Percentiles rank a stretch among this genome's conserved stretches.
phyloP scores from a whole-genome alignment of 2,888 invertebrate species.

The Galeruca laticollis region DNA sequence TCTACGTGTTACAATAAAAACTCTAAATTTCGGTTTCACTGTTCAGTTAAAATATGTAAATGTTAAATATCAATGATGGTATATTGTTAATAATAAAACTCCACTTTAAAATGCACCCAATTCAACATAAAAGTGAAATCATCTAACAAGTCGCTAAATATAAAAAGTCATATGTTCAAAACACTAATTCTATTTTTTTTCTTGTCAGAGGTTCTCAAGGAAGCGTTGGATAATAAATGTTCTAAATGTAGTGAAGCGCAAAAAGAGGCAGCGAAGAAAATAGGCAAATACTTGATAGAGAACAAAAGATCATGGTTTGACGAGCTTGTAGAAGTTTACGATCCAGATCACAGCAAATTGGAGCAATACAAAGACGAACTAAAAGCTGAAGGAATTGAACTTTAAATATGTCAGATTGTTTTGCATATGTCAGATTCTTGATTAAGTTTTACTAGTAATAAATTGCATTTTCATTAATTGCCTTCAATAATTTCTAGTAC shows the following conservation, averaged over 20 bases:
- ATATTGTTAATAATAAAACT: too few species aligned
- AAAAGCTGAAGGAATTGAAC: conserved; percentile 61
- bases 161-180: not conserved
- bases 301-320: conserved; percentile 75
- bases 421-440: too few species aligned
- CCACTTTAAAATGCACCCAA: too few species aligned
- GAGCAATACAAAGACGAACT: conserved; percentile 74
- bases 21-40: too few species aligned
- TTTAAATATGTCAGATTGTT: too few species aligned
- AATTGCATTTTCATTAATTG: too few species aligned
- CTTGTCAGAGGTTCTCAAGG: conserved; percentile 73
- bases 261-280: conserved; percentile 71
- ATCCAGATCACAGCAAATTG: conserved; percentile 74
- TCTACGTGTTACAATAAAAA: too few species aligned
- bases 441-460: too few species aligned
- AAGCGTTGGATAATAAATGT: conserved; percentile 76
- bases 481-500: too few species aligned
- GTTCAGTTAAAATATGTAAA: too few species aligned
- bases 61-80: too few species aligned
- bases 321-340: conserved; percentile 74
- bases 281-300: conserved; percentile 74
- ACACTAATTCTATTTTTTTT: not conserved
- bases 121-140: too few species aligned
- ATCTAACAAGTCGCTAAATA: not conserved
- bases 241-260: conserved; percentile 76